These are phyloP conservation scores for Oryzaephilus surinamensis DNA, from an alignment of 1,140 invertebrate genomes.

Conservation along the genomic window DNA sequence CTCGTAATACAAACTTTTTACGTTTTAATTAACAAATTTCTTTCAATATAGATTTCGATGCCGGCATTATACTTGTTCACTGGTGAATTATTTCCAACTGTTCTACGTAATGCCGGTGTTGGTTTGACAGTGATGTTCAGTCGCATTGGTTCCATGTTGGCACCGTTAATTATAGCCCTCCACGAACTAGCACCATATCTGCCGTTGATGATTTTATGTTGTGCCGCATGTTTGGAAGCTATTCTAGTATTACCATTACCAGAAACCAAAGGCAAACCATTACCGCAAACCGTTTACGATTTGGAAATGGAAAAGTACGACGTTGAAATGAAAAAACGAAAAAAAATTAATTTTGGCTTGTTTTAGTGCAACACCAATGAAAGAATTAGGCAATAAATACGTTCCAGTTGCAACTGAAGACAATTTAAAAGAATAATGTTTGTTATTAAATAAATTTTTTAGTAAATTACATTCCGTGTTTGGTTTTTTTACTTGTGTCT, in stretches of 20 bases:
- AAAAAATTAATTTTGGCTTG: too few relatives aligned
- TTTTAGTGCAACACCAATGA: too few relatives aligned
- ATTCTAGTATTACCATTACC: constrained; percentile 52
- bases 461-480: too few relatives aligned
- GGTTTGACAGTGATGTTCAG: constrained; percentile 50
- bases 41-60: constrained; percentile 21
- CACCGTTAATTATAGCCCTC: constrained; percentile 48
- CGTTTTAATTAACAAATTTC: not conserved
- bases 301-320: constrained; percentile 40
- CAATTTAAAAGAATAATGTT: too few relatives aligned
- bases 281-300: constrained; percentile 66
- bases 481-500: too few relatives aligned
- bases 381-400: too few relatives aligned
- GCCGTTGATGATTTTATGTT: constrained; percentile 45
- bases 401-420: too few relatives aligned
- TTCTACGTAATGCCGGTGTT: constrained; percentile 53
- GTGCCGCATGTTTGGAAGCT: constrained; percentile 52
- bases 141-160: constrained; percentile 54
- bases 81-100: constrained; percentile 57
- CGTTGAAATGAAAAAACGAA: not conserved
- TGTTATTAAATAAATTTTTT: too few relatives aligned
- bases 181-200: constrained; percentile 44
- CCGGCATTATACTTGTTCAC: constrained; percentile 43
- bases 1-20: not conserved
- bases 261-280: constrained; percentile 57